A percentile compares a stretch with the other conserved stretches of the same genome.
Conservation (phyloP, 2,797 vertebrate genomes). For the Prunella strophiata region DNA sequence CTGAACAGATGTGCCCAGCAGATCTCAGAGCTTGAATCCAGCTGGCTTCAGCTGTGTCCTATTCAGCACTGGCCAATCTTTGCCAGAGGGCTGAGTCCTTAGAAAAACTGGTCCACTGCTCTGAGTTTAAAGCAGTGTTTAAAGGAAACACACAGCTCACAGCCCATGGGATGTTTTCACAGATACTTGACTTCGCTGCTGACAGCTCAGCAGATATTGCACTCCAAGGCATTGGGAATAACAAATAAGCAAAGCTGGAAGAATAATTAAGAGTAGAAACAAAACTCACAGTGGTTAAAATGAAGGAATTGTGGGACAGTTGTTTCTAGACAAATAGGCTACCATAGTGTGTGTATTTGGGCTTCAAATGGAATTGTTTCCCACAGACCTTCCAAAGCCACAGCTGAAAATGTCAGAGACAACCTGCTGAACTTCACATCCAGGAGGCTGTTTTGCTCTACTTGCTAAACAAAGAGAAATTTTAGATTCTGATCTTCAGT, state of each 20-base stretch:
- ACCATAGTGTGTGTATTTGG: not conserved
- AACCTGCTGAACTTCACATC: not conserved
- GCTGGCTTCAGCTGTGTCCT: fast-evolving
- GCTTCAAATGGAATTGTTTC: not conserved
- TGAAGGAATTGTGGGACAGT: not conserved
- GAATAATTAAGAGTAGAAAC: not conserved
- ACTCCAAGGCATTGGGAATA: not conserved
- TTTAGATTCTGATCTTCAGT: not conserved
- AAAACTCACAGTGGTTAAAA: not conserved
- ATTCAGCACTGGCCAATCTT: not conserved
- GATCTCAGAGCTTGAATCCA: not conserved
- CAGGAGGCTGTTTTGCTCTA: not conserved
- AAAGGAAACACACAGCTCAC: not conserved
- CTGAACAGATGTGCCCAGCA: not conserved
- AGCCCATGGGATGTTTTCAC: not conserved
- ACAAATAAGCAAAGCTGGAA: not conserved
- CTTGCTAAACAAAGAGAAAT: not conserved
- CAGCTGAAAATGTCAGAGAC: not conserved
- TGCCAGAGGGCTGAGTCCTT: not conserved
- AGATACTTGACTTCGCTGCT: not conserved
- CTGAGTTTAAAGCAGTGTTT: not conserved
- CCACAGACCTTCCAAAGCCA: not conserved
- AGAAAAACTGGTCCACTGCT: not conserved
- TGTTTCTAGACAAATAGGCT: not conserved
- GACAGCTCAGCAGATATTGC: not conserved